Evolutionary conservation across 1,140 invertebrate genomes (phyloP).

Genomic region (Cydia splendana): DNA sequence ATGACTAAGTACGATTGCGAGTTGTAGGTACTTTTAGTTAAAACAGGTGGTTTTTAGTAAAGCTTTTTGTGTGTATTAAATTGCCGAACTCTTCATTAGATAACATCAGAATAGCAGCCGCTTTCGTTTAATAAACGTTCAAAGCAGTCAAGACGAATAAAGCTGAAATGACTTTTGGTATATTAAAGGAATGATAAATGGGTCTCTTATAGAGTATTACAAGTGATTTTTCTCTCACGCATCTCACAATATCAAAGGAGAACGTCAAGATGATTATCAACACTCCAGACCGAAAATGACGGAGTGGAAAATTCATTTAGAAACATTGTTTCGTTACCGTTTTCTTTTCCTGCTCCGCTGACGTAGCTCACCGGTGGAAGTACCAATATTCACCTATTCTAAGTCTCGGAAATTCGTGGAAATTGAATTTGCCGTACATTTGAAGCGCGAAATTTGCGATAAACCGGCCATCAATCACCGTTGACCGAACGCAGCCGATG

Average conservation of each 20-base stretch:
- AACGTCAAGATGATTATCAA: background rate
- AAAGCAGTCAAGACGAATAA: background rate
- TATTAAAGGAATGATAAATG: background rate
- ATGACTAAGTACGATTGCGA: background rate
- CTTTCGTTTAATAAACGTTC: background rate
- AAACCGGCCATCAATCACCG: conserved; percentile 24
- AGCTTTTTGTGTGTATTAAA: background rate
- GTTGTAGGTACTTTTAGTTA: background rate
- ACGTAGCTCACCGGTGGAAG: background rate
- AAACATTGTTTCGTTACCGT: background rate
- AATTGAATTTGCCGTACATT: conserved; percentile 12
- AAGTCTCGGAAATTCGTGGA: background rate
- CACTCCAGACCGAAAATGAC: background rate
- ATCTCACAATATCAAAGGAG: background rate
- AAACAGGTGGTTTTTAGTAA: too few relatives aligned
- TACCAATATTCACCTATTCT: background rate
- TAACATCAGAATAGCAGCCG: too few relatives aligned
- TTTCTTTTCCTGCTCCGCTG: background rate
- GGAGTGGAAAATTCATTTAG: background rate
- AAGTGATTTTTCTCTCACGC: background rate
- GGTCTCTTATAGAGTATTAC: background rate
- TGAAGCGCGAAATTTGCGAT: conserved; percentile 20
- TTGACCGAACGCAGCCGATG: conserved; percentile 26
- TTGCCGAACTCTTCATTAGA: background rate
- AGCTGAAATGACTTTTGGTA: background rate